Percentiles rank a stretch among this genome's conserved stretches.
phyloP scores from a whole-genome alignment of 2,888 invertebrate species.

The Gari tellinella region DNA sequence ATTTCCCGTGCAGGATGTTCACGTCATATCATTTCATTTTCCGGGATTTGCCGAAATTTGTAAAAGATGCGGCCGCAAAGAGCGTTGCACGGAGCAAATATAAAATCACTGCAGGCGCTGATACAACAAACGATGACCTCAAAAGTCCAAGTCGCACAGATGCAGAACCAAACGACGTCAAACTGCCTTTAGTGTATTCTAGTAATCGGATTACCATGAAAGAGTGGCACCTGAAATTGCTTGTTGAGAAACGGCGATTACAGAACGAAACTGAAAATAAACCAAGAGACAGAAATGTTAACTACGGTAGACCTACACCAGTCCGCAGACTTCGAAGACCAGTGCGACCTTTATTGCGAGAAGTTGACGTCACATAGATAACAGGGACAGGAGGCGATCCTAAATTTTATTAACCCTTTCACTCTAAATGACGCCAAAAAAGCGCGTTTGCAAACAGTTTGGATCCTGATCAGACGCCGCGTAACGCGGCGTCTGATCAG shows the following conservation, averaged over 20 bases:
- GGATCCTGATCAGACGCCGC: too few species aligned
- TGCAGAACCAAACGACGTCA: background rate
- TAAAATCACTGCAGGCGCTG: too few species aligned
- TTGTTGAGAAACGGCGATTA: constrained; percentile 35
- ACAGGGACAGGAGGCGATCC: too few species aligned
- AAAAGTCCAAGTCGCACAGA: background rate
- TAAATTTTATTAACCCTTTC: too few species aligned
- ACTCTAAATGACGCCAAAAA: too few species aligned
- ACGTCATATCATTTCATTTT: constrained; percentile 51
- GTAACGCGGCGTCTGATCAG: too few species aligned
- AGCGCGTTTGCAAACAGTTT: too few species aligned
- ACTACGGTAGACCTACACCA: constrained; percentile 64
- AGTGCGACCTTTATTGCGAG: constrained; percentile 41
- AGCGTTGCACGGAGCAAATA: constrained; percentile 30
- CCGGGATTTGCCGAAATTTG: constrained; percentile 31
- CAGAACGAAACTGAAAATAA: constrained; percentile 52
- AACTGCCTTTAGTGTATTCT: constrained; percentile 26
- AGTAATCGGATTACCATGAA: constrained; percentile 36
- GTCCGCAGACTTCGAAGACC: constrained; percentile 56
- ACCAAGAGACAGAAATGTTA: constrained; percentile 58
- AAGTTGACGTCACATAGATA: constrained; percentile 32
- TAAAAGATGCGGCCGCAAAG: constrained; percentile 25
- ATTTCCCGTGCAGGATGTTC: constrained; percentile 42
- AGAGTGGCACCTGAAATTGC: constrained; percentile 41
- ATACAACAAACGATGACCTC: background rate